Evolutionary conservation across 2,888 invertebrate species (phyloP).

Genomic region (Eueremaeus valkanovi): DNA sequence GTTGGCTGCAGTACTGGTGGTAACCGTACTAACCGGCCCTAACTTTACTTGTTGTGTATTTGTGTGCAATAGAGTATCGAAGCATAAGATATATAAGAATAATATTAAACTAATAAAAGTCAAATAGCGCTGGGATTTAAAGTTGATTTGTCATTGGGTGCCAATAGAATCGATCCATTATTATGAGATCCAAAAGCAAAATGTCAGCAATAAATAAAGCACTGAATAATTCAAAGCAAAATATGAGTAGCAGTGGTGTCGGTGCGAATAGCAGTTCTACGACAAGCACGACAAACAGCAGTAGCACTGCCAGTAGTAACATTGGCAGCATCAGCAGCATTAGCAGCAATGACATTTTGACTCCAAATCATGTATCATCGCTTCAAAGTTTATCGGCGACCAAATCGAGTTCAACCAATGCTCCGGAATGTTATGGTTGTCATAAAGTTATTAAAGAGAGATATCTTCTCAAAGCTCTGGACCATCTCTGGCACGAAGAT

Average conservation of each 20-base stretch:
- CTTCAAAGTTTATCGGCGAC: constrained; percentile 28
- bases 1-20: not conserved
- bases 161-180: not conserved
- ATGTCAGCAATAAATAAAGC: constrained; percentile 36
- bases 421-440: constrained; percentile 47
- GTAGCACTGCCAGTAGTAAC: not conserved
- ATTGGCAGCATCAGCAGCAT: not conserved
- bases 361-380: constrained; percentile 10
- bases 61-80: not conserved
- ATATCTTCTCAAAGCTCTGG: constrained; percentile 77
- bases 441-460: constrained; percentile 47
- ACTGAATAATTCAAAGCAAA: constrained; percentile 35
- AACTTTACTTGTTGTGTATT: not conserved
- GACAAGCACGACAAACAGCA: not conserved
- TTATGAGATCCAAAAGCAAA: constrained; percentile 35
- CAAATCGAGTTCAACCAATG: constrained; percentile 35
- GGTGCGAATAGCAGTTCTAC: constrained; percentile 7
- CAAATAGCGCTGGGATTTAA: too few relatives aligned
- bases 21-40: not conserved
- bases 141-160: too few relatives aligned
- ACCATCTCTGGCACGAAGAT: constrained; percentile 90
- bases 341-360: constrained; percentile 33
- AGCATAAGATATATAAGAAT: too few relatives aligned
- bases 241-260: constrained; percentile 14
- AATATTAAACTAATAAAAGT: too few relatives aligned